These are phyloP conservation scores for Lithophane socia DNA, from an alignment of 2,888 invertebrate genomes.

Conservation along the genomic window DNA sequence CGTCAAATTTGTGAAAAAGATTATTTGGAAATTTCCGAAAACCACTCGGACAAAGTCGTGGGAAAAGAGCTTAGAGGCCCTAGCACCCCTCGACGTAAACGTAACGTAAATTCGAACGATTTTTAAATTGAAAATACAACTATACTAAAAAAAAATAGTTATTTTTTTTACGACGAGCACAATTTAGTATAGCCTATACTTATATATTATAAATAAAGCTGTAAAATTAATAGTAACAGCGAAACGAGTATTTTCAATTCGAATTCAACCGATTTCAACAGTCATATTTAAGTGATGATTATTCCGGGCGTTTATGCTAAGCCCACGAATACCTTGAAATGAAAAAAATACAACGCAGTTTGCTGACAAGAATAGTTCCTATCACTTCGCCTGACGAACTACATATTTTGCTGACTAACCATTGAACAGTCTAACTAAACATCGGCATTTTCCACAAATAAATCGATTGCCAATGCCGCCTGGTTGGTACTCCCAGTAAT, in stretches of 20 bases:
- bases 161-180: no score
- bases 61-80: no score
- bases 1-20: no score
- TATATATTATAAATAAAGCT: no score
- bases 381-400: neutral
- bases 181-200: no score
- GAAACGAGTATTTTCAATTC: neutral
- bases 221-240: no score
- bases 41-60: neutral
- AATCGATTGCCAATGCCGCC: constrained; percentile 12
- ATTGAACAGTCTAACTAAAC: neutral
- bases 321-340: neutral
- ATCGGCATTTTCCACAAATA: neutral
- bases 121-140: neutral
- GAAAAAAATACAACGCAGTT: neutral
- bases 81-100: neutral
- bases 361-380: neutral
- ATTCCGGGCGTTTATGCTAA: neutral
- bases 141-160: no score
- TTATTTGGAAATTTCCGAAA: neutral
- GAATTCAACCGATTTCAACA: neutral
- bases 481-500: constrained; percentile 36
- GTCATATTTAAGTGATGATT: neutral
- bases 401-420: neutral
- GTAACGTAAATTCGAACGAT: neutral